Conservation (phyloP, 2,797 vertebrate genomes). For the Cirrhinus mrigala region DNA sequence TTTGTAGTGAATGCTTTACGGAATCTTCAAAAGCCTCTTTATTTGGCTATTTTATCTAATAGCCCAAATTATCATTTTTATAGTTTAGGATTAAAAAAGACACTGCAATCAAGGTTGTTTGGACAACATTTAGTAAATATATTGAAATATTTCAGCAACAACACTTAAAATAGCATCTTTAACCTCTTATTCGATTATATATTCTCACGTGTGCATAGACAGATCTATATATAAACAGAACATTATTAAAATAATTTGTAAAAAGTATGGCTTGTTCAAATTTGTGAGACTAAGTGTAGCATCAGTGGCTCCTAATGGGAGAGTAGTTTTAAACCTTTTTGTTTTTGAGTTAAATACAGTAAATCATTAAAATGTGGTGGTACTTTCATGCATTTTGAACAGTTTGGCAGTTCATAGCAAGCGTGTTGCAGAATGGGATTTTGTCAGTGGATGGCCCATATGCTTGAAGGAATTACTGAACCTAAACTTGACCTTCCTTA, state of each 20-base stretch:
- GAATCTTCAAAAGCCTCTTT: not conserved
- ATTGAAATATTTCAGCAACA: conserved; percentile 25
- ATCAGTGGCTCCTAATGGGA: not conserved
- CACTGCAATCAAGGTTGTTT: not conserved
- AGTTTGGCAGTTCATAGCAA: conserved; percentile 26
- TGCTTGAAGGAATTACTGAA: not conserved
- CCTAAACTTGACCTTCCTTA: not conserved
- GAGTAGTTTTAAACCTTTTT: not conserved
- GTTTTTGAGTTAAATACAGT: not conserved
- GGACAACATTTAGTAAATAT: conserved; percentile 20
- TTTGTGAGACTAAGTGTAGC: not conserved
- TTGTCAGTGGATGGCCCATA: not conserved
- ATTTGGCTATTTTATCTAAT: too few species aligned
- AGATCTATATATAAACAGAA: conserved; percentile 40
- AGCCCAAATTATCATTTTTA: not conserved
- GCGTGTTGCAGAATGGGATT: not conserved
- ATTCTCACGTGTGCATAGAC: conserved; percentile 3
- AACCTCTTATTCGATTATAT: conserved; percentile 8
- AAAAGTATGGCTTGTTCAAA: conserved; percentile 27
- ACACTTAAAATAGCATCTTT: conserved; percentile 32
- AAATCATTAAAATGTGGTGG: not conserved
- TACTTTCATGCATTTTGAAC: conserved; percentile 5
- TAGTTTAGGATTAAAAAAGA: conserved; percentile 16
- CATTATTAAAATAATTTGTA: not conserved
- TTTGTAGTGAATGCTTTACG: not conserved